These are phyloP conservation scores for Drosophila ercepeae DNA, from an alignment of 1,140 invertebrate genomes.

Conservation along the genomic window DNA sequence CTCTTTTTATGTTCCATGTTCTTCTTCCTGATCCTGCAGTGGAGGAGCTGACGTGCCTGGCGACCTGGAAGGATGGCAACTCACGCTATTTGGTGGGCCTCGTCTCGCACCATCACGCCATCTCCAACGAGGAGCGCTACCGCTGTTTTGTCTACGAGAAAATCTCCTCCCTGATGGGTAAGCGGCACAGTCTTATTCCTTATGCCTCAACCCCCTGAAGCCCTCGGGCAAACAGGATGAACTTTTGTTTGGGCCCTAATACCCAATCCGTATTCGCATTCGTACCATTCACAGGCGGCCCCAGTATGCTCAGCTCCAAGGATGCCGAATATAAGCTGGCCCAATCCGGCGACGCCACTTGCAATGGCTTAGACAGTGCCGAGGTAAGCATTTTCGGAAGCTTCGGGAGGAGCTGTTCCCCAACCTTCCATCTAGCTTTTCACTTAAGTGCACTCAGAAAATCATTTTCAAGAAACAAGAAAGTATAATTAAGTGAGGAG, in stretches of 20 bases:
- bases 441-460: conserved; percentile 39
- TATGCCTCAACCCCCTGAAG: conserved; percentile 10
- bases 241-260: conserved; percentile 51
- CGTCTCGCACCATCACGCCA: conserved; percentile 90
- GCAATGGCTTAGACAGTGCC: conserved; percentile 92
- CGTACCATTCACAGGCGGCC: conserved; percentile 62
- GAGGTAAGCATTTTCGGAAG: conserved; percentile 70
- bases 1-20: background rate
- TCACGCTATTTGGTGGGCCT: conserved; percentile 93
- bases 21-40: conserved; percentile 85
- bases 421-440: conserved; percentile 21
- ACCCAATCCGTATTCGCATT: conserved; percentile 20
- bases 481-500: background rate
- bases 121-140: conserved; percentile 95
- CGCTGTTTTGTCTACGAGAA: conserved; percentile 96
- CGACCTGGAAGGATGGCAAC: conserved; percentile 95
- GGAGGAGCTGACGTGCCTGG: conserved; percentile 93
- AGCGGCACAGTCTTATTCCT: conserved; percentile 15
- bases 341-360: conserved; percentile 94
- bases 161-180: conserved; percentile 84
- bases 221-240: conserved; percentile 48
- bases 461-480: conserved; percentile 13
- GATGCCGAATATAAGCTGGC: conserved; percentile 91
- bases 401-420: conserved; percentile 1
- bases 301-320: conserved; percentile 74